A percentile compares a stretch with the other conserved stretches of the same genome.
Conservation (phyloP, 1,140 invertebrate genomes). For the Zaprionus africanus region DNA sequence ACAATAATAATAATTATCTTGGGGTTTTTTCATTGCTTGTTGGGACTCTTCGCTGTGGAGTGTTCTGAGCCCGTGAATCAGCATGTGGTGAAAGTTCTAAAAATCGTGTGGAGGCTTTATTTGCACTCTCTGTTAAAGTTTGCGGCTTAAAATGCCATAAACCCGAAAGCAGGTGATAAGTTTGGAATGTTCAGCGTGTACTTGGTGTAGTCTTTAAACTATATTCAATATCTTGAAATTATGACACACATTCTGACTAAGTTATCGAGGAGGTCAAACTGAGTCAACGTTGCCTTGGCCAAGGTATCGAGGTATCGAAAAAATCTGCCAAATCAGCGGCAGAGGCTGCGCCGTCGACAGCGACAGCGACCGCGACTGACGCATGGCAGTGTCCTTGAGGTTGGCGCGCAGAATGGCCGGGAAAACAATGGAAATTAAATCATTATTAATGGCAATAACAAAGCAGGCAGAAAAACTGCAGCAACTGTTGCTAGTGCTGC, state of each 20-base stretch:
- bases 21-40: slow-evolving; percentile 17
- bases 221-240: slow-evolving; percentile 6
- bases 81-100: slow-evolving; percentile 48
- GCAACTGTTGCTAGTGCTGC: slow-evolving; percentile 52
- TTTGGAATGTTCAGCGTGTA: not conserved
- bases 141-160: slow-evolving; percentile 29
- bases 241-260: slow-evolving; percentile 21
- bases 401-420: slow-evolving; percentile 45
- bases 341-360: too few relatives aligned
- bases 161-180: slow-evolving; percentile 10
- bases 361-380: slow-evolving; percentile 40
- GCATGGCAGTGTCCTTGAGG: slow-evolving; percentile 67
- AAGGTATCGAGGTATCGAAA: not conserved
- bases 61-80: slow-evolving; percentile 38
- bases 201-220: not conserved
- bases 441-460: slow-evolving; percentile 62
- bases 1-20: slow-evolving; percentile 1
- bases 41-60: not conserved
- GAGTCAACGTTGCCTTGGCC: slow-evolving; percentile 27
- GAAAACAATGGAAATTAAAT: slow-evolving; percentile 75
- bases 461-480: slow-evolving; percentile 36
- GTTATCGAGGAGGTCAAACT: slow-evolving; percentile 33
- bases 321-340: slow-evolving; percentile 52
- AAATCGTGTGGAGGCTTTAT: slow-evolving; percentile 1
- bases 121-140: not conserved